Percentiles rank a stretch among this genome's conserved stretches.
These are phyloP conservation scores for Lordiphosa fenestrarum DNA, from an alignment of 2,888 invertebrate species.

Conservation along the genomic window DNA sequence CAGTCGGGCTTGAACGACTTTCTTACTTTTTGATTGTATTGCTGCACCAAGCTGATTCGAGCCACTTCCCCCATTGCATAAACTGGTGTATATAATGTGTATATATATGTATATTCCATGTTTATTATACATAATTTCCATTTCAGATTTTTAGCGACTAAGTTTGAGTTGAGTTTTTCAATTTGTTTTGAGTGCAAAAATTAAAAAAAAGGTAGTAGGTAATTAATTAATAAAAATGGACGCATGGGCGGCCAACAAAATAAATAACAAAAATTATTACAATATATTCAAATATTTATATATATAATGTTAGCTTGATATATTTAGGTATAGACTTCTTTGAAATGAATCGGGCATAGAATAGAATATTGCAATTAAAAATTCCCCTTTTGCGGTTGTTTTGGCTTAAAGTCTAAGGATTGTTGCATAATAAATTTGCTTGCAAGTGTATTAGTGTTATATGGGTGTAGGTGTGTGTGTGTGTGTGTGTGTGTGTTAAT, in stretches of 20 bases:
- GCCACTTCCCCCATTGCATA: too few relatives aligned
- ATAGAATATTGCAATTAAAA: constrained; percentile 26
- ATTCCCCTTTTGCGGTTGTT: constrained; percentile 24
- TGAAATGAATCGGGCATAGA: constrained; percentile 7
- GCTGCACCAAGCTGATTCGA: too few relatives aligned
- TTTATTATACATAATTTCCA: constrained; percentile 68
- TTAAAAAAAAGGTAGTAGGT: constrained; percentile 17
- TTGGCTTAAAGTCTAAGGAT: constrained; percentile 21
- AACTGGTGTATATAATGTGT: constrained; percentile 34
- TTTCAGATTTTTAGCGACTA: constrained; percentile 61
- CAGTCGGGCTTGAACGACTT: too few relatives aligned
- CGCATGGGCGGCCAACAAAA: constrained; percentile 15
- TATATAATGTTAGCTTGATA: constrained; percentile 7
- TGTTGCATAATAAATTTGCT: constrained; percentile 64
- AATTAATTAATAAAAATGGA: constrained; percentile 35
- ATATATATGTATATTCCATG: constrained; percentile 67
- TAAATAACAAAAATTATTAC: constrained; percentile 39
- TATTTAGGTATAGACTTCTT: constrained; percentile 10
- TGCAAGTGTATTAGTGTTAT: constrained; percentile 36
- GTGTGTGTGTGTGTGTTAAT: constrained; percentile 27
- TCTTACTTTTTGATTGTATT: too few relatives aligned
- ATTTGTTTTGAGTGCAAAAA: constrained; percentile 23
- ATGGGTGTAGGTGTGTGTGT: constrained; percentile 24
- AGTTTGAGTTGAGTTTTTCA: constrained; percentile 48
- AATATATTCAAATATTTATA: constrained; percentile 25